Base-by-base conservation (phyloP, 2,888 invertebrate species). In the Hemithea aestivaria region DNA sequence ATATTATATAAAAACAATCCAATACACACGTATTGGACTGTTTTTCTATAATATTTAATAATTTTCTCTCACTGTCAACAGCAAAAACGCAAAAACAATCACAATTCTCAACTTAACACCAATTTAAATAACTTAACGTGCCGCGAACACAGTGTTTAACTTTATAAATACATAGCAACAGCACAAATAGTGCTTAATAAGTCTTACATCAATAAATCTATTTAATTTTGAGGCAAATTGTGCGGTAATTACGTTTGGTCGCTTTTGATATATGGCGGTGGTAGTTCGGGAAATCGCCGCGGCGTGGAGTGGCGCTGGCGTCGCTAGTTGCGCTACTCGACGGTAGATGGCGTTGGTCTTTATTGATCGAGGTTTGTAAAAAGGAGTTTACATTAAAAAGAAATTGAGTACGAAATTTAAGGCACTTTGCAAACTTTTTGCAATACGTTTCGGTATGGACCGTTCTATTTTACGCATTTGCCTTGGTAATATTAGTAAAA, bases 211-310 rank as follows among this genome's bases (percentile, higher is more conserved):
- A 72, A 79, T 81, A 82, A 81, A 82, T 81, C 75, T 74, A 64
- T 70, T 75, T 78, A 76, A 81, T 64, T 69, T 69, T 64, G 62
- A 73, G 63, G 72, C 63, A 78, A 80, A 79, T 78, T 73, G 73
- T 61, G 50, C 2, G 51, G 51, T 76, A 77, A 82, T 81, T 80
- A 81, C 42, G 52, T 20, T 11, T 25, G 48, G 52, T 54, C 60
- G 63, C 59, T 66, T 66, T 70, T 71, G 73, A 75, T 71, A 58
- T 58, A 71, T 59, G 65, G 42, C 48, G 49, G 20, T 20, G 31
- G 30, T 70, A 62, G 70, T 80, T 51, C 50, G 1, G 2, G 21
- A 45, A 65, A 37, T 36, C 55, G 48, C 66, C 77, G 56, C 55
- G 8, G 60, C 71, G 66, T 69, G 64, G 68, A 53, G 48, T 42